phyloP scores from a whole-genome alignment of 2,888 invertebrate species.

The Brenthis ino region DNA sequence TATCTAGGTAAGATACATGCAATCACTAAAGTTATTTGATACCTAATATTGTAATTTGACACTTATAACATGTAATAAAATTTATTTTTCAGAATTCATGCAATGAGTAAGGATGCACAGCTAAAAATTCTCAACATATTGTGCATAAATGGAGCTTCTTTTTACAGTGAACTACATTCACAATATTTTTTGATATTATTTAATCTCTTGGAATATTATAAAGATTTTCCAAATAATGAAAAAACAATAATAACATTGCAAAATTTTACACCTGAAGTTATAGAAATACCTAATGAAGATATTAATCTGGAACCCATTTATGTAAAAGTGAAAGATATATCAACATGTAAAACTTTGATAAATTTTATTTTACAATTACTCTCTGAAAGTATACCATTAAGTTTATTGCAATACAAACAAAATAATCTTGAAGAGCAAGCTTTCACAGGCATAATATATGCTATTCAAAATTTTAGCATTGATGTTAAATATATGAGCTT shows the following conservation, averaged over 20 bases:
- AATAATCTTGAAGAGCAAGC: conserved; percentile 46
- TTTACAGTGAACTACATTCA: conserved; percentile 71
- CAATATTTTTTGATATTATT: conserved; percentile 74
- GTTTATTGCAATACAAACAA: conserved; percentile 54
- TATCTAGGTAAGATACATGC: conserved; percentile 65
- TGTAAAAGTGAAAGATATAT: conserved; percentile 60
- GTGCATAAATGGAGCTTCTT: conserved; percentile 73
- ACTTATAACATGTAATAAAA: conserved; percentile 5
- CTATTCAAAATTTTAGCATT: conserved; percentile 63
- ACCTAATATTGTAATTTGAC: neutral
- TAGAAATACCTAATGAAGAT: conserved; percentile 61
- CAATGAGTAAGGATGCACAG: conserved; percentile 79
- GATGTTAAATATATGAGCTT: conserved; percentile 63
- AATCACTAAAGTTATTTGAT: conserved; percentile 34
- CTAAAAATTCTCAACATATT: conserved; percentile 79
- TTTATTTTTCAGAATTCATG: conserved; percentile 71
- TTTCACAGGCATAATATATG: conserved; percentile 53
- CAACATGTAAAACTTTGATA: conserved; percentile 63
- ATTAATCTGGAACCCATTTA: conserved; percentile 69
- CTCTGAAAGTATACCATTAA: conserved; percentile 61
- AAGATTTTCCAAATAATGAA: conserved; percentile 46
- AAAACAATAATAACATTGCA: conserved; percentile 54
- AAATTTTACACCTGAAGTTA: conserved; percentile 72
- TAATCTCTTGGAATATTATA: conserved; percentile 69
- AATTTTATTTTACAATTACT: conserved; percentile 63